Base-by-base conservation (phyloP, 2,888 invertebrate genomes). In the Tinea pellionella region DNA sequence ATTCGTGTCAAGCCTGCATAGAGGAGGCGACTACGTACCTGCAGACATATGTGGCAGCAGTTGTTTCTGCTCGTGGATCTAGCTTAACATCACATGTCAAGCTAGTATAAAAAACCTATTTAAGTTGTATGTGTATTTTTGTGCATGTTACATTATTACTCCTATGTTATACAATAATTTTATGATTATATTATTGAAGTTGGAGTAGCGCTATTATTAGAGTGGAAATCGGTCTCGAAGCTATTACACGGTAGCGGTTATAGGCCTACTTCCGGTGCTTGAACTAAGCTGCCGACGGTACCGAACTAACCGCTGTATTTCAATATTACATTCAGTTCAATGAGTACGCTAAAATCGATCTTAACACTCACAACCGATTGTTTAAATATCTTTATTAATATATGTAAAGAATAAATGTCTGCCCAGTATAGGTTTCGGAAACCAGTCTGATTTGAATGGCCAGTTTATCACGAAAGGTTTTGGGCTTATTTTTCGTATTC, bases 251-350 rank as follows among this genome's bases (percentile, higher is more conserved):
- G 74, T 74, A 75, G 83, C 78, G 78, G 82, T 76, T 82, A 80
- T 79, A 84, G 78, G 82, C 84, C 82, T 80, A 82, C 81, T 87
- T 87, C 87, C 85, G 84, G 80, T 78, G 75, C 75, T 75, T 84
- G 85, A 81, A 79, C 85, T 86, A 86, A 85, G 85, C 86, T 78
- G 71, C 74, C 78, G 72, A 80, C 9, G 76, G 51, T 76, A 80
- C 75, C 76, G 78, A 80, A 81, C 76, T 78, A 74, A 75, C 69
- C 77, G 81, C 80, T 79, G 84, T 74, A 84, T 85, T 84, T 82
- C 70, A 74, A 77, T 47, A 37, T 37, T 37, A 37, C 9, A 37
- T 37, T 37, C n/a, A 9, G 11, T 37, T 9, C 9, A 37, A 9
- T 37, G 9, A 37, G 2, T 37, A 9, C n/a, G n/a, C 6, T 9